phyloP scores from a whole-genome alignment of 2,797 vertebrate genomes.

The Bovichtus variegatus region DNA sequence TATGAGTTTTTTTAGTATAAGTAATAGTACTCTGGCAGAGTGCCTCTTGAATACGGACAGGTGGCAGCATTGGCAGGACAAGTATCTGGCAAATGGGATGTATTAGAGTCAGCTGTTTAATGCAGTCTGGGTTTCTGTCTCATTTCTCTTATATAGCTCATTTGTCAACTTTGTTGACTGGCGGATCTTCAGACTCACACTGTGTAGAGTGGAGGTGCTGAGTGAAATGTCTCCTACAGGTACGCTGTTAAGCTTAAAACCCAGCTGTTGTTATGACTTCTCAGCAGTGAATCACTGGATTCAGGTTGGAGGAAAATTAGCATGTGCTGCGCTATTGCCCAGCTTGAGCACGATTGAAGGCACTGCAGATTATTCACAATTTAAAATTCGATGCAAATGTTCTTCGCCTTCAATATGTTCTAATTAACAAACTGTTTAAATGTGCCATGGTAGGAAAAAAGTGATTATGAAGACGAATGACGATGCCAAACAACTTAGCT shows the following conservation, averaged over 20 bases:
- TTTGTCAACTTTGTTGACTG: slow-evolving; percentile 33
- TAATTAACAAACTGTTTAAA: slow-evolving; percentile 58
- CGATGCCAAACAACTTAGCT: slow-evolving; percentile 13
- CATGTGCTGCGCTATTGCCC: slow-evolving; percentile 33
- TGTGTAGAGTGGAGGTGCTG: slow-evolving; percentile 31
- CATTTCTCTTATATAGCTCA: slow-evolving; percentile 12
- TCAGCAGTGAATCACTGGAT: slow-evolving; percentile 35
- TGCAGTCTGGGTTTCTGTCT: background rate
- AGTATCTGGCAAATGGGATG: slow-evolving; percentile 6
- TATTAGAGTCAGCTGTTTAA: slow-evolving; percentile 24
- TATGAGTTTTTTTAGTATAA: background rate
- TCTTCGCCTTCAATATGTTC: slow-evolving; percentile 49
- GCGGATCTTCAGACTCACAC: background rate
- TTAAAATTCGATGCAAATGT: slow-evolving; percentile 39
- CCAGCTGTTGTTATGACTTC: slow-evolving; percentile 53
- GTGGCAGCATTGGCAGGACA: slow-evolving; percentile 24
- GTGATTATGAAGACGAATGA: slow-evolving; percentile 50
- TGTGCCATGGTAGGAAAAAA: slow-evolving; percentile 19
- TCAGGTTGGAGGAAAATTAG: slow-evolving; percentile 36
- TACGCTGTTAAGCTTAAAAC: slow-evolving; percentile 40
- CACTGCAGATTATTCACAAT: slow-evolving; percentile 36
- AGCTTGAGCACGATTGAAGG: slow-evolving; percentile 8
- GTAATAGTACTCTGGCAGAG: background rate
- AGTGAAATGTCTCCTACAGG: slow-evolving; percentile 40
- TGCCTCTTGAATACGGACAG: slow-evolving; percentile 25